Evolutionary conservation across 2,113 vertebrate species (phyloP).

Genomic region (Leptocoma aspasia): DNA sequence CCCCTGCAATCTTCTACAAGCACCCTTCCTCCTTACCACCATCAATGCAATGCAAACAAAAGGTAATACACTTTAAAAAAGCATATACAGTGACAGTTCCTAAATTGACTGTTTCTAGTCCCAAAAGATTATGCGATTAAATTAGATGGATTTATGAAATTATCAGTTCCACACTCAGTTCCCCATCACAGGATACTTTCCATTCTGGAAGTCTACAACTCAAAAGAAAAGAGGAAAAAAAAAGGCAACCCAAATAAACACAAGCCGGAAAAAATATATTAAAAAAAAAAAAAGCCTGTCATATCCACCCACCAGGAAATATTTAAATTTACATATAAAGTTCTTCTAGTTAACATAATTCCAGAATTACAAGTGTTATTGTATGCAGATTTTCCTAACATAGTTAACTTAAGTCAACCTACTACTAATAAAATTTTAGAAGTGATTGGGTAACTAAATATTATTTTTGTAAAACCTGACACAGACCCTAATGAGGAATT

Average conservation of each 20-base stretch:
- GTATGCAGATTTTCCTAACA: neutral
- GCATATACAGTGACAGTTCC: neutral
- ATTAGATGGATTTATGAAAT: neutral
- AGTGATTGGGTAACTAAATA: conserved; percentile 22
- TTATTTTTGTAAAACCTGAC: conserved; percentile 1
- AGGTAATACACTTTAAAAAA: neutral
- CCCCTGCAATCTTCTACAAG: neutral
- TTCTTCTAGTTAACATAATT: neutral
- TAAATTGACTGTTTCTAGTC: neutral
- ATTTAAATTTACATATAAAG: neutral
- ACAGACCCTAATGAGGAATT: conserved; percentile 41
- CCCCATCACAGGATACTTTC: neutral
- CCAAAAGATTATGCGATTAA: neutral
- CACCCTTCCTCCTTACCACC: neutral
- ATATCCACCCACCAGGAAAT: neutral
- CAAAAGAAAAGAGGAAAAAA: neutral
- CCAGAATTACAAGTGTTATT: neutral
- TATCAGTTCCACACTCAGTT: neutral
- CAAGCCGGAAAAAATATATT: no score
- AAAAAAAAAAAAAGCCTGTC: neutral
- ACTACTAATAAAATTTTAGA: neutral
- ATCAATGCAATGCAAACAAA: neutral
- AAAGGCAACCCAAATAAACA: neutral
- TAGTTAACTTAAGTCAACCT: neutral
- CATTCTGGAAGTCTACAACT: neutral